Evolutionary conservation across 2,797 vertebrate species (phyloP), one percentile per base, ranked within the genome.

Genomic region (Varecia variegata): DNA sequence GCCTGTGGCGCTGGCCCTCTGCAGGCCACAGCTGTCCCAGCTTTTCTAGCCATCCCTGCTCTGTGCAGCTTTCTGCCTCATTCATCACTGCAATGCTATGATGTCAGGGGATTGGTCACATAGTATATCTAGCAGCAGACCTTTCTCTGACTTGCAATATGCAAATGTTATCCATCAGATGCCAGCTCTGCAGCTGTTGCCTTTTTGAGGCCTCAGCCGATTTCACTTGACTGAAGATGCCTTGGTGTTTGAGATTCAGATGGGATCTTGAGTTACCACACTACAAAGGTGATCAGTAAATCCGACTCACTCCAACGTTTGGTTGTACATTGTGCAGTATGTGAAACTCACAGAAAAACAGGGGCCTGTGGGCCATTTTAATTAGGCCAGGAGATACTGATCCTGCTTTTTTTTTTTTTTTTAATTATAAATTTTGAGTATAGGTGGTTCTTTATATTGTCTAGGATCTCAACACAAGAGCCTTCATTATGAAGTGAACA

Each of bases 181-280:
- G 32, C 77, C 9, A 80, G 45, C 40, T 86, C 7, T 89, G 94
- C 90, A 96, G 96, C 96, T 98, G 83, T 90, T 92, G 56, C 58
- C 95, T 67, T 54, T 82, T 73, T 81, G 62, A 90, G 38, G 62
- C 14, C 82, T 73, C 35, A n/a, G 79, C 85, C 1, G 0, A 65
- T 95, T 97, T 84, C 70, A 87, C 81, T 96, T 92, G 92, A 58
- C 91, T 92, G 40, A 90, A 54, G 88, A 45, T 25, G 70, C 62
- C 90, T 95, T 82, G 58, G 15, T 81, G 35, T 73, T 80, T 91
- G 86, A 79, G 58, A 32, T 65, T 91, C 76, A 58, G 76, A 35
- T 62, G 54, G 50, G 71, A 40, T 86, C 93, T 71, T 76, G 60
- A 90, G 54, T 92, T 88, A 50, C 13, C 47, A 60, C 12, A 18